These are phyloP conservation scores for Cottoperca gobio DNA, from an alignment of 2,797 vertebrate species.

Conservation along the genomic window DNA sequence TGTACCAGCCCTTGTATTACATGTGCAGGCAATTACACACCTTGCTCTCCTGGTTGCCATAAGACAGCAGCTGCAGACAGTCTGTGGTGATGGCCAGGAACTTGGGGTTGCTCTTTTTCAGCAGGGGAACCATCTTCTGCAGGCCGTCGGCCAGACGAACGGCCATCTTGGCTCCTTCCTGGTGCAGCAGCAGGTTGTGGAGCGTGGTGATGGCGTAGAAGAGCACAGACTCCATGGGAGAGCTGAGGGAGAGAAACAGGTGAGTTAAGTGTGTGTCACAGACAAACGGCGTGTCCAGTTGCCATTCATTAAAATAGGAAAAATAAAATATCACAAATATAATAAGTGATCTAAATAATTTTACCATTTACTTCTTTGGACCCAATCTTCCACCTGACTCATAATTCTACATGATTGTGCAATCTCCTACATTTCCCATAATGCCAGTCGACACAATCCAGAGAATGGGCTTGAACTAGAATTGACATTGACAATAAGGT, in stretches of 20 bases:
- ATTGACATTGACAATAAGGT: neutral
- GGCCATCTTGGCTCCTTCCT: slow-evolving; percentile 99
- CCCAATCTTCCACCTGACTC: neutral
- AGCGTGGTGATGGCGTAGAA: slow-evolving; percentile 99
- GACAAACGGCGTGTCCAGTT: neutral
- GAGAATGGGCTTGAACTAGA: neutral
- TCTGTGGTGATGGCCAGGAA: slow-evolving; percentile 99
- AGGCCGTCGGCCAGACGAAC: slow-evolving; percentile 96
- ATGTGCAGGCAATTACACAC: slow-evolving; percentile 60
- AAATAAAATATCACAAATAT: neutral
- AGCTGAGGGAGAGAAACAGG: slow-evolving; percentile 79
- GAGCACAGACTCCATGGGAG: slow-evolving; percentile 95
- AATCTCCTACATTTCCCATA: neutral
- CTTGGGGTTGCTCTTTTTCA: slow-evolving; percentile 98
- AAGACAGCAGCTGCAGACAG: slow-evolving; percentile 97
- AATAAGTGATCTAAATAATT: neutral
- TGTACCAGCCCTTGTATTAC: neutral
- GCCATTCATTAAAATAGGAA: neutral
- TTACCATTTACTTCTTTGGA: neutral
- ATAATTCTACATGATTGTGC: neutral
- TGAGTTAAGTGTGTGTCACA: neutral
- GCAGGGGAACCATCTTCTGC: slow-evolving; percentile 98
- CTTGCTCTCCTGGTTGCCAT: slow-evolving; percentile 99
- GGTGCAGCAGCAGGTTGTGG: slow-evolving; percentile 98
- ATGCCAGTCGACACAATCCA: neutral